A percentile compares a stretch with the other conserved stretches of the same genome.
Conservation (phyloP, 37 sponge, comb jelly and placozoan genomes). For the Beroe ovata region DNA sequence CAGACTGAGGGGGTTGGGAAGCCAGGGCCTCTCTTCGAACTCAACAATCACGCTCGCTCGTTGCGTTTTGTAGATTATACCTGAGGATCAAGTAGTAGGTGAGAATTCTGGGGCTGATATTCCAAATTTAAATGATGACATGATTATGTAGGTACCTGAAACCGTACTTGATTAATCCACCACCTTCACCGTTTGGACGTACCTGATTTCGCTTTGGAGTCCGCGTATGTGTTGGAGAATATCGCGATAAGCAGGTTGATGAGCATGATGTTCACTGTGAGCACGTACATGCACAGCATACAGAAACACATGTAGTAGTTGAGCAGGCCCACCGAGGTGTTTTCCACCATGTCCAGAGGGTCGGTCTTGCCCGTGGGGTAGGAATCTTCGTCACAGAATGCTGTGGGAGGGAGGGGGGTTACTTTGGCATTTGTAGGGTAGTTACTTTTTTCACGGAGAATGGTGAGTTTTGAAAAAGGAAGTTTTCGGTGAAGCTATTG, state of each 20-base stretch:
- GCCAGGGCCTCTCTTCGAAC: conserved; percentile 61
- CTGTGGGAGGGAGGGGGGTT: too few species aligned
- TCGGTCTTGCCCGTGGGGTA: background rate
- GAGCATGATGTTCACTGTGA: conserved; percentile 64
- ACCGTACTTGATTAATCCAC: too few species aligned
- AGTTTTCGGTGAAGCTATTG: too few species aligned
- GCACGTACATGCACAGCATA: conserved; percentile 56
- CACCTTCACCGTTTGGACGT: background rate
- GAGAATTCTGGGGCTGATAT: too few species aligned
- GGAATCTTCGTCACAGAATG: background rate
- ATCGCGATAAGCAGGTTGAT: conserved; percentile 60
- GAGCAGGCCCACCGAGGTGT: background rate
- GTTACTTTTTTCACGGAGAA: too few species aligned
- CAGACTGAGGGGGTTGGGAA: conserved; percentile 59
- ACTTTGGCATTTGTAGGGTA: too few species aligned
- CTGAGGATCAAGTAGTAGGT: too few species aligned
- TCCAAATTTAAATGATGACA: too few species aligned
- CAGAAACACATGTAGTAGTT: conserved; percentile 64
- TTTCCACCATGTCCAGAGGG: conserved; percentile 30
- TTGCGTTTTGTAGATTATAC: conserved; percentile 66
- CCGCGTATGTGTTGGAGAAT: conserved; percentile 62
- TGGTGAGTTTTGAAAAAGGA: too few species aligned
- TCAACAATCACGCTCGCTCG: conserved; percentile 63
- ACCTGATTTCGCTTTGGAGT: conserved; percentile 64
- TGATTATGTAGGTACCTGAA: too few species aligned